A percentile compares a stretch with the other conserved stretches of the same genome.
Conservation (phyloP, 2,797 vertebrate species). For the Pseudotriccus pelzelni region DNA sequence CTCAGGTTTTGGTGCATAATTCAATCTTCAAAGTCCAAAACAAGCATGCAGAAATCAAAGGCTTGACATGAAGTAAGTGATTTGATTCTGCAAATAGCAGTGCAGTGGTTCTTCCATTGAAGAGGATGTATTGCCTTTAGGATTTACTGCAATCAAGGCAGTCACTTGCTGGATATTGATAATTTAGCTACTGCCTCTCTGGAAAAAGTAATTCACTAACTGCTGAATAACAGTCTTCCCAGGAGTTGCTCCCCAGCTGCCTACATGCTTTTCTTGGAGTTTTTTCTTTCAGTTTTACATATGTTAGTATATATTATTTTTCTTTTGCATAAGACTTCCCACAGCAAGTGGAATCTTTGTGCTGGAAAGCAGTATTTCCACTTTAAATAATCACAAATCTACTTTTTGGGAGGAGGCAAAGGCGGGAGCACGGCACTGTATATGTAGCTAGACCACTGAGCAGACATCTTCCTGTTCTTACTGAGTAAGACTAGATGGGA, state of each 20-base stretch:
- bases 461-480: background rate
- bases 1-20: background rate
- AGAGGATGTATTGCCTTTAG: constrained; percentile 17
- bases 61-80: background rate
- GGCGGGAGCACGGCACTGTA: background rate
- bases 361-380: background rate
- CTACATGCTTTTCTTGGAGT: background rate
- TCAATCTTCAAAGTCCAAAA: constrained; percentile 1
- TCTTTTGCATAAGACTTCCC: background rate
- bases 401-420: background rate
- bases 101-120: background rate
- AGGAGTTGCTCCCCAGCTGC: background rate
- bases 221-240: background rate
- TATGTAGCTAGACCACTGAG: background rate
- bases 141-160: constrained; percentile 27
- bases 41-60: constrained; percentile 36
- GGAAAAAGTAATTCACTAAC: constrained; percentile 1
- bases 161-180: constrained; percentile 7
- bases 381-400: background rate
- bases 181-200: background rate
- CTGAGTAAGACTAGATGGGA: background rate
- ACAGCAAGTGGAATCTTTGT: background rate
- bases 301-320: background rate
- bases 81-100: constrained; percentile 18
- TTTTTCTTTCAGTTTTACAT: background rate